These are phyloP conservation scores for Pseudeuparius sepicola DNA, from an alignment of 2,888 invertebrate species.

Conservation along the genomic window DNA sequence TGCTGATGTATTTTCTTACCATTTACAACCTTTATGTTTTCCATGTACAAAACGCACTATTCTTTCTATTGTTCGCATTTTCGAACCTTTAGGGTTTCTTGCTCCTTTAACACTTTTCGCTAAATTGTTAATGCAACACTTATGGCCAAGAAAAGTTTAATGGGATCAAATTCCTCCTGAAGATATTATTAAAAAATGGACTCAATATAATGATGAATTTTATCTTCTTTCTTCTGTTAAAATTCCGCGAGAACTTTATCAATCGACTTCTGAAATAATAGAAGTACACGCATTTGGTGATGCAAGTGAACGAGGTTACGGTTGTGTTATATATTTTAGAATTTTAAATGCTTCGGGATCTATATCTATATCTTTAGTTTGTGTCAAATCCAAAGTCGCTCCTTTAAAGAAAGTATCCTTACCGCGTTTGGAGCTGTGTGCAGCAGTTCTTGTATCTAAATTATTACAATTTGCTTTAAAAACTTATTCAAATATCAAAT, in stretches of 20 bases:
- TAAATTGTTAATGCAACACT: slow-evolving; percentile 10
- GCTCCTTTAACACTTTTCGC: slow-evolving; percentile 10
- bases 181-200: background rate
- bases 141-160: slow-evolving; percentile 5
- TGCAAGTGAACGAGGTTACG: background rate
- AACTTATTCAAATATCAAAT: background rate
- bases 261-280: too few species aligned
- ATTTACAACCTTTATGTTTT: too few species aligned
- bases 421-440: background rate
- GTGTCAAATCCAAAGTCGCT: background rate
- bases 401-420: slow-evolving; percentile 2
- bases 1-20: too few species aligned
- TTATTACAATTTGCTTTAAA: background rate
- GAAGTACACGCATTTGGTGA: slow-evolving; percentile 1
- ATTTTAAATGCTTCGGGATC: too few species aligned
- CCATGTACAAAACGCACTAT: background rate
- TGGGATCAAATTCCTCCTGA: slow-evolving; percentile 3
- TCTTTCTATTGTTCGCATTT: slow-evolving; percentile 9
- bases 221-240: background rate
- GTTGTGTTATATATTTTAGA: background rate
- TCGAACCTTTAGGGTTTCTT: slow-evolving; percentile 15
- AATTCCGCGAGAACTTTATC: slow-evolving; percentile 1
- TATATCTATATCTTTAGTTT: too few species aligned
- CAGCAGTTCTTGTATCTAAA: background rate
- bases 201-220: background rate